A percentile compares a stretch with the other conserved stretches of the same genome.
These are phyloP conservation scores for Herpailurus yagouaroundi DNA, from an alignment of 2,113 vertebrate genomes.

Conservation along the genomic window DNA sequence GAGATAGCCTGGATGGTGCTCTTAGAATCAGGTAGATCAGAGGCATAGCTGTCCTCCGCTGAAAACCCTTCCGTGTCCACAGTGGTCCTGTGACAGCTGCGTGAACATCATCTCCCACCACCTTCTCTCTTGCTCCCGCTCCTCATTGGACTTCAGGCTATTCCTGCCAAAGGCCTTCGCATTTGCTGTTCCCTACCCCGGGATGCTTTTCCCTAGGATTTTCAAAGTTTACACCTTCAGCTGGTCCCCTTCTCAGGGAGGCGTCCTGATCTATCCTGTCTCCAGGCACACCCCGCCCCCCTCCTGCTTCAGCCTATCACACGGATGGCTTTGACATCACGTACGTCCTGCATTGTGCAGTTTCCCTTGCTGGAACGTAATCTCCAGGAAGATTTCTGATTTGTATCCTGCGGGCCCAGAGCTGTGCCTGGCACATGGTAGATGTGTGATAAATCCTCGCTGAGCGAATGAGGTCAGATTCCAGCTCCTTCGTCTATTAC, in stretches of 20 bases:
- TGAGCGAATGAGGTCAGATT: neutral
- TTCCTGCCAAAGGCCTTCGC: neutral
- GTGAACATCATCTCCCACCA: neutral
- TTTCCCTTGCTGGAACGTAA: neutral
- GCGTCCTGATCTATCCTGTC: neutral
- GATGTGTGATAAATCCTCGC: too few relatives aligned
- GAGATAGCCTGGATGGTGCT: neutral
- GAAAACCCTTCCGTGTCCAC: neutral
- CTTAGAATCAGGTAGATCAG: neutral
- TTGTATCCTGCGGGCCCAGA: neutral
- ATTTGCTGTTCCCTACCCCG: neutral
- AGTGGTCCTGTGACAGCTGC: neutral
- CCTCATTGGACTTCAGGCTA: neutral
- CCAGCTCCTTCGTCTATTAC: neutral
- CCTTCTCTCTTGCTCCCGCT: neutral
- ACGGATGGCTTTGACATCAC: accelerated
- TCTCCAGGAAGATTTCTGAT: neutral
- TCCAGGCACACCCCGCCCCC: too few relatives aligned
- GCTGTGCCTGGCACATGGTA: neutral
- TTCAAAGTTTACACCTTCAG: neutral
- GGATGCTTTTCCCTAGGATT: neutral
- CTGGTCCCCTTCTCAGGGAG: neutral
- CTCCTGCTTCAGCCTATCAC: neutral
- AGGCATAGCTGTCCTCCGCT: neutral
- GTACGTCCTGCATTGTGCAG: neutral